Evolutionary conservation across 2,113 vertebrate species (phyloP).

Genomic region (Lates calcarifer): DNA sequence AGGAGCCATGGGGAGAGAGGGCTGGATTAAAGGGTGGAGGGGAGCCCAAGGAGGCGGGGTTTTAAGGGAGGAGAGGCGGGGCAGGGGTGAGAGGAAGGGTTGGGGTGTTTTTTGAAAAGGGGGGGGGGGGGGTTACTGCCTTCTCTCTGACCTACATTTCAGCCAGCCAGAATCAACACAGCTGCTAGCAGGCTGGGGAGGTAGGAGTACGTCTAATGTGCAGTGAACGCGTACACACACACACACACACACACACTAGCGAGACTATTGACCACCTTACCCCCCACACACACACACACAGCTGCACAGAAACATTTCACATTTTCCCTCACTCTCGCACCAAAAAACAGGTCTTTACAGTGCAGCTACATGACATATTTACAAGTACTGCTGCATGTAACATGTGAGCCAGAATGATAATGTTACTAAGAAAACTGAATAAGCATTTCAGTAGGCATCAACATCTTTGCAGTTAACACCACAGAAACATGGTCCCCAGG

Average conservation of each 20-base stretch:
- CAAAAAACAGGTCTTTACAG: not conserved
- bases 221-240: not conserved
- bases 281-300: constrained; percentile 7
- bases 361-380: not conserved
- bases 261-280: too few relatives aligned
- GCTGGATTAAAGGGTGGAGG: constrained; percentile 1
- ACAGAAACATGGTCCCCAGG: not conserved
- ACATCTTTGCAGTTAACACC: constrained; percentile 25
- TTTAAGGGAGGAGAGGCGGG: constrained; percentile 26
- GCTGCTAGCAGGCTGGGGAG: constrained; percentile 54
- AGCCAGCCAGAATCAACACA: constrained; percentile 70
- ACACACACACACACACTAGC: constrained; percentile 14
- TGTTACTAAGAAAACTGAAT: not conserved
- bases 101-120: constrained; percentile 37
- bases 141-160: constrained; percentile 79
- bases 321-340: not conserved
- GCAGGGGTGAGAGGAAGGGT: constrained; percentile 9
- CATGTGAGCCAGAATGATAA: constrained; percentile 1
- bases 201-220: constrained; percentile 38
- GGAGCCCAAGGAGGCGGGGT: constrained; percentile 18
- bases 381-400: not conserved
- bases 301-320: constrained; percentile 29
- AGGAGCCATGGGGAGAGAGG: constrained; percentile 21
- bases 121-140: constrained; percentile 13
- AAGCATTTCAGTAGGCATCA: not conserved